Conservation (phyloP, 2,888 invertebrate genomes). For the Cerceris ruficornis region DNA sequence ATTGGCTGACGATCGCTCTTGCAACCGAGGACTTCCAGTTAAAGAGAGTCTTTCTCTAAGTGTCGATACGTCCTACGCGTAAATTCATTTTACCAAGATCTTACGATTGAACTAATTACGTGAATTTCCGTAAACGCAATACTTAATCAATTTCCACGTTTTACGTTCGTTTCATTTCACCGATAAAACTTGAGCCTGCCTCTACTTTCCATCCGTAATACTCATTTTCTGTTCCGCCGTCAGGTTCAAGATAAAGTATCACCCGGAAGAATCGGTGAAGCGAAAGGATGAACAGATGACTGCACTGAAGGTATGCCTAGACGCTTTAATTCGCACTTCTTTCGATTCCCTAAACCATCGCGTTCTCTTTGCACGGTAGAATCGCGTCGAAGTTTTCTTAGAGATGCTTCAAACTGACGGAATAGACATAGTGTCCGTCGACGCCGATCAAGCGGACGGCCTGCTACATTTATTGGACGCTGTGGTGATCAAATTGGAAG, state of each 20-base stretch:
- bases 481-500: constrained; percentile 98
- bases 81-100: background rate
- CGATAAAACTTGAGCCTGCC: background rate
- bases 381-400: constrained; percentile 93
- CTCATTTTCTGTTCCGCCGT: constrained; percentile 57
- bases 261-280: constrained; percentile 97
- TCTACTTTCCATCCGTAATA: background rate
- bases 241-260: constrained; percentile 99
- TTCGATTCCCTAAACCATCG: constrained; percentile 10
- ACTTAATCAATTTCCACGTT: no score
- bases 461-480: constrained; percentile 95
- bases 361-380: constrained; percentile 82
- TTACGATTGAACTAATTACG: background rate
- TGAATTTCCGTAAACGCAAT: no score
- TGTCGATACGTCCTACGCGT: no score
- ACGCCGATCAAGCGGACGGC: constrained; percentile 91
- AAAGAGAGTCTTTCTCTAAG: no score
- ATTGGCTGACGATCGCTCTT: no score
- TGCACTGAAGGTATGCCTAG: constrained; percentile 88
- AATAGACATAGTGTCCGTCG: constrained; percentile 91
- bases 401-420: constrained; percentile 90
- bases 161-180: background rate
- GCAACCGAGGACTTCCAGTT: no score
- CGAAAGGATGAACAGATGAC: constrained; percentile 92
- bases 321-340: background rate